A percentile compares a stretch with the other conserved stretches of the same genome.
phyloP scores from a whole-genome alignment of 1,140 invertebrate species.

The Leptinotarsa defecta region DNA sequence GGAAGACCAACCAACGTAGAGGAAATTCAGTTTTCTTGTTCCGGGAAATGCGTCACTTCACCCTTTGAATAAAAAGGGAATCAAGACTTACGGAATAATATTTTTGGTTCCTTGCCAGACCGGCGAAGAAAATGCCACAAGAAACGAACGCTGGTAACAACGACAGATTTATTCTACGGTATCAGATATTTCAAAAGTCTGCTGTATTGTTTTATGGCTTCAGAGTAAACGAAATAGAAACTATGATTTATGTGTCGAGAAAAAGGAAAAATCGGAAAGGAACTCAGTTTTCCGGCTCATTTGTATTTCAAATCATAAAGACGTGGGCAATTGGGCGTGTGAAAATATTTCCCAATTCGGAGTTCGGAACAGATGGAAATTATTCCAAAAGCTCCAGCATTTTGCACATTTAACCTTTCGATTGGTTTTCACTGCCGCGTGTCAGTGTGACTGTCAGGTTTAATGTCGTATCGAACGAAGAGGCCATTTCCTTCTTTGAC shows the following conservation, averaged over 20 bases:
- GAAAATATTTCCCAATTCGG: constrained; percentile 6
- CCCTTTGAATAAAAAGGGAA: not conserved
- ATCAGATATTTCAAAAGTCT: constrained; percentile 8
- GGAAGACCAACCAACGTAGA: not conserved
- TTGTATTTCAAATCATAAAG: constrained; percentile 10
- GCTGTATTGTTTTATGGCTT: constrained; percentile 3
- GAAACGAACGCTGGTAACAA: not conserved
- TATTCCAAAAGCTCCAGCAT: not conserved
- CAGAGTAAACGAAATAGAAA: constrained; percentile 8
- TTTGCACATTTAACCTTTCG: not conserved
- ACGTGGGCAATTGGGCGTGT: constrained; percentile 9
- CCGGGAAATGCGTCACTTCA: constrained; percentile 9
- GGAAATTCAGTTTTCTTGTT: not conserved
- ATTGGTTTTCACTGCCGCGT: constrained; percentile 2
- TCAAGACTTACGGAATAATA: not conserved
- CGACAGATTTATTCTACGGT: constrained; percentile 4
- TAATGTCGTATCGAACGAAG: not conserved
- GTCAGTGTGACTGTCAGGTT: not conserved
- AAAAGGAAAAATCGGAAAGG: not conserved
- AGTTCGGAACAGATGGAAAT: constrained; percentile 19
- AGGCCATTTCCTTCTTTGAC: not conserved
- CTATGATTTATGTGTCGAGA: constrained; percentile 7
- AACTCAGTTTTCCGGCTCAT: constrained; percentile 14
- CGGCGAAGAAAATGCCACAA: not conserved
- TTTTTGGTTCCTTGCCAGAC: constrained; percentile 15